Conservation (phyloP, 1,140 invertebrate species). For the Caerostris darwini region DNA sequence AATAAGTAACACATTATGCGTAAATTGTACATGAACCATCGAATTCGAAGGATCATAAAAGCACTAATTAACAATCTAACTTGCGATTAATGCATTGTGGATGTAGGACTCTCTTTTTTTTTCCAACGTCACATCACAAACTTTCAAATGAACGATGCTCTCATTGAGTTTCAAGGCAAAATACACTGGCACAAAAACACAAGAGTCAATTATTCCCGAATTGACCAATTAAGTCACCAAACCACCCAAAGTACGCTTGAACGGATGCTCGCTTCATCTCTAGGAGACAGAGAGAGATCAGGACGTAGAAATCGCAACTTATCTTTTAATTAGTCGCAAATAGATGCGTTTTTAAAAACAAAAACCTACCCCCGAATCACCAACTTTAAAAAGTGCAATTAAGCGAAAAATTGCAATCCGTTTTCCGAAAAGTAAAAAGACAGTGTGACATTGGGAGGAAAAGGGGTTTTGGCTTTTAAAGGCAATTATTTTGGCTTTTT, state of each 20-base stretch:
- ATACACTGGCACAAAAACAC: conserved; percentile 3
- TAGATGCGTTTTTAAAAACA: conserved; percentile 1
- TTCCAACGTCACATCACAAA: background rate
- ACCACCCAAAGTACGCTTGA: background rate
- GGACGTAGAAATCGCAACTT: background rate
- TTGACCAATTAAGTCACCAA: conserved; percentile 44
- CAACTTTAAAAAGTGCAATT: conserved; percentile 41
- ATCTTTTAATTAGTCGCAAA: conserved; percentile 47
- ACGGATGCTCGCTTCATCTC: background rate
- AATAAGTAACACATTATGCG: background rate
- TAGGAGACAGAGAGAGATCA: background rate
- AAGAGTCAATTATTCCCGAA: conserved; percentile 42
- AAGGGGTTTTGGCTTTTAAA: background rate
- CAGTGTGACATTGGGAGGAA: background rate
- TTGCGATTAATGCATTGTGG: background rate
- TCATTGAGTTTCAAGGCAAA: background rate
- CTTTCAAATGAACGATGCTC: conserved; percentile 2
- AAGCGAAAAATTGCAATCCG: background rate
- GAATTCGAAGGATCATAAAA: conserved; percentile 7
- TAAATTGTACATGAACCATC: background rate
- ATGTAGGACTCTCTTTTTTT: background rate
- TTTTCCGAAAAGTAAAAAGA: background rate
- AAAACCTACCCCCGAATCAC: background rate
- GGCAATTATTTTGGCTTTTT: conserved; percentile 17
- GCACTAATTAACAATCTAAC: conserved; percentile 28